Evolutionary conservation across 2,113 vertebrate species (phyloP).

Genomic region (Lates calcarifer): DNA sequence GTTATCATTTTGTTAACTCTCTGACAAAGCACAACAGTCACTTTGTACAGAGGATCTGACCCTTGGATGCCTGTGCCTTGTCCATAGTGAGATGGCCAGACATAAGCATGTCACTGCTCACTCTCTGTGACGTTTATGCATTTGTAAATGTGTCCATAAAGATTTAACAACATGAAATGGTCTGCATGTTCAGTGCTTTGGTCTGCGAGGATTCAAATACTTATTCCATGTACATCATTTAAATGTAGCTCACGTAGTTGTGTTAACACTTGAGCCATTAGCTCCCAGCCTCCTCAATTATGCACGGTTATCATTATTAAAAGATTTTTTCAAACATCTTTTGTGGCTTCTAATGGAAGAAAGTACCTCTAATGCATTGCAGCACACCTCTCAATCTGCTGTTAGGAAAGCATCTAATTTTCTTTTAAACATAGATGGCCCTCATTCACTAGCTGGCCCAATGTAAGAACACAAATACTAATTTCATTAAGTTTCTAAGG

Average conservation of each 20-base stretch:
- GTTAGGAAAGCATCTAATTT: conserved; percentile 45
- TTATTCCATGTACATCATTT: conserved; percentile 29
- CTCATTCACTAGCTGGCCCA: conserved; percentile 21
- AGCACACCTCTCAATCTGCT: conserved; percentile 30
- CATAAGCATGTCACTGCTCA: background rate
- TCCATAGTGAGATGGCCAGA: background rate
- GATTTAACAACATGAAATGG: conserved; percentile 33
- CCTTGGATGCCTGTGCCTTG: background rate
- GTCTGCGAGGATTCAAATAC: conserved; percentile 35
- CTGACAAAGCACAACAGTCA: background rate
- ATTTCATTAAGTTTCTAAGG: conserved; percentile 37
- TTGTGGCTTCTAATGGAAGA: conserved; percentile 52
- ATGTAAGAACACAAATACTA: conserved; percentile 19
- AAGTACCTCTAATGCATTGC: conserved; percentile 48
- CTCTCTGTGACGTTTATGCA: conserved; percentile 9
- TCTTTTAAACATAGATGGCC: conserved; percentile 9
- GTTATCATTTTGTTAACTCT: background rate
- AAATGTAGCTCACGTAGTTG: conserved; percentile 29
- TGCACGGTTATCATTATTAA: conserved; percentile 62
- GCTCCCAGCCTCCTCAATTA: conserved; percentile 54
- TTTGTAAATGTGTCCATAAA: conserved; percentile 30
- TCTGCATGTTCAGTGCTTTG: conserved; percentile 10
- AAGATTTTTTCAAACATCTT: conserved; percentile 58
- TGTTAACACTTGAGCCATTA: conserved; percentile 50
- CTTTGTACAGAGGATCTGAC: background rate